phyloP scores from a whole-genome alignment of 2,797 vertebrate species.

The Eremophila alpestris region DNA sequence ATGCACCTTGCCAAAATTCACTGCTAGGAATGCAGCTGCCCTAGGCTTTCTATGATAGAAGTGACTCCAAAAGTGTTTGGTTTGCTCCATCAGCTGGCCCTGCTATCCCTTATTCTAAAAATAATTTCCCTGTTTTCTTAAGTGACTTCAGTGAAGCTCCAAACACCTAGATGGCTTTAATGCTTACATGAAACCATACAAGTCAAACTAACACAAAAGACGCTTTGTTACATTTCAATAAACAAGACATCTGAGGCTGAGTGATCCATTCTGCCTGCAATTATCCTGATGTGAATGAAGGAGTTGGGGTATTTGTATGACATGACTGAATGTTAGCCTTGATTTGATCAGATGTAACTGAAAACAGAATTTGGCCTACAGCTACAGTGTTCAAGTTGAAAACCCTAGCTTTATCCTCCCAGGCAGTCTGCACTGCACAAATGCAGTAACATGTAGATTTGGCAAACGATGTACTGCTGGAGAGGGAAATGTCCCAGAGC shows the following conservation, averaged over 20 bases:
- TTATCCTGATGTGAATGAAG: neutral
- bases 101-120: neutral
- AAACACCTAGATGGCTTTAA: neutral
- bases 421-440: constrained; percentile 7
- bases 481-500: constrained; percentile 20
- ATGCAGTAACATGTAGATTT: constrained; percentile 9
- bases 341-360: constrained; percentile 26
- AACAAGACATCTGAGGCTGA: neutral
- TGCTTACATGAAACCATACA: neutral
- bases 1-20: neutral
- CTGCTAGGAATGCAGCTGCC: neutral
- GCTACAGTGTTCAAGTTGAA: neutral
- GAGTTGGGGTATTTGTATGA: neutral
- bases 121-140: neutral
- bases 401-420: neutral
- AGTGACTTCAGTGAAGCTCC: neutral
- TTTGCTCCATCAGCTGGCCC: neutral
- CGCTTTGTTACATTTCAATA: neutral
- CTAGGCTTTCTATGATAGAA: neutral
- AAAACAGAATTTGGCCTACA: constrained; percentile 40
- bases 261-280: neutral
- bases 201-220: neutral
- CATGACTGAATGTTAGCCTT: neutral
- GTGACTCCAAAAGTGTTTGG: neutral
- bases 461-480: constrained; percentile 2